Evolutionary conservation across 2,113 vertebrate genomes (phyloP).

Genomic region (Chaetops frenatus): DNA sequence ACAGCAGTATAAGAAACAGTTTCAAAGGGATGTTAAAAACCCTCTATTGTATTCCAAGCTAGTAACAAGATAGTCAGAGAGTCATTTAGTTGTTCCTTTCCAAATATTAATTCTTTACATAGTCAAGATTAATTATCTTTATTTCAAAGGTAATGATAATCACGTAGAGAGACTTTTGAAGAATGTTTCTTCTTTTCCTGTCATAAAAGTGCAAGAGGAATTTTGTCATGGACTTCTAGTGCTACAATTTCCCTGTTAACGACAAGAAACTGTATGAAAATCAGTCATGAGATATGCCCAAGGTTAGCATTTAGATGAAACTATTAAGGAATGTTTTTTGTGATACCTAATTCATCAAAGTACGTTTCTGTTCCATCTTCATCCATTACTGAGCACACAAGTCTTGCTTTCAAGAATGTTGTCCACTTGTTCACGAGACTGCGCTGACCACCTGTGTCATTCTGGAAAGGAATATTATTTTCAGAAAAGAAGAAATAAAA

Average conservation of each 20-base stretch:
- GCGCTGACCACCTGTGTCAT: conserved; percentile 93
- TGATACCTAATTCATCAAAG: conserved; percentile 92
- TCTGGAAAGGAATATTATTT: conserved; percentile 72
- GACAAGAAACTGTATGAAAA: neutral
- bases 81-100: neutral
- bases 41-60: neutral
- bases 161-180: neutral
- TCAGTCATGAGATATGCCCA: neutral
- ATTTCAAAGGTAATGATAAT: neutral
- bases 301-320: neutral
- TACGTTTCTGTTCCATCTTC: conserved; percentile 93
- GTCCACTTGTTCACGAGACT: conserved; percentile 99
- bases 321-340: neutral
- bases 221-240: neutral
- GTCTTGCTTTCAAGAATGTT: conserved; percentile 92
- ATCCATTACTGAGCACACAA: conserved; percentile 95
- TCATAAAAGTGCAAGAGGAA: neutral
- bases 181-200: neutral
- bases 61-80: neutral
- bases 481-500: conserved; percentile 1
- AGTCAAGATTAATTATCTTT: neutral
- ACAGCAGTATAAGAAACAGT: neutral
- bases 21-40: neutral
- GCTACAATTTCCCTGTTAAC: neutral
- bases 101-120: neutral